These are phyloP conservation scores for Drosophila prosaltans DNA, from an alignment of 1,140 invertebrate genomes.

Conservation along the genomic window DNA sequence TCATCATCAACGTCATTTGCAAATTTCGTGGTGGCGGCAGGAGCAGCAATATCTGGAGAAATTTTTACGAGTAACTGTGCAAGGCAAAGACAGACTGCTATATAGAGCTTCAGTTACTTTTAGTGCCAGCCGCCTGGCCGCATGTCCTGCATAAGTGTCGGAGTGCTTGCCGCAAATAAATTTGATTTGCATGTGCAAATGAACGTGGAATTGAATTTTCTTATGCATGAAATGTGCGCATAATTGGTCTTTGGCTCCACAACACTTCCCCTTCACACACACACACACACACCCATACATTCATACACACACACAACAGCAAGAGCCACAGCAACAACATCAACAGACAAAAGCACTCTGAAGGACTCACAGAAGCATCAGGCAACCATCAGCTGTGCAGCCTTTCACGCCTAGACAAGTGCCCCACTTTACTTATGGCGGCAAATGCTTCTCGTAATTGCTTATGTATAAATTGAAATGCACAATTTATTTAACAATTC, in stretches of 20 bases:
- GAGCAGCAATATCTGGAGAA: constrained; percentile 17
- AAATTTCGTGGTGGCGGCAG: constrained; percentile 30
- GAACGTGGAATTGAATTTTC: constrained; percentile 82
- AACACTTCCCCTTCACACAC: constrained; percentile 13
- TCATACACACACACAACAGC: constrained; percentile 9
- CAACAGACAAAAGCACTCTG: constrained; percentile 32
- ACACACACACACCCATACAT: constrained; percentile 22
- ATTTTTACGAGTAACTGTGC: constrained; percentile 27
- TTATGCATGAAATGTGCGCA: constrained; percentile 81
- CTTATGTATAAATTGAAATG: constrained; percentile 54
- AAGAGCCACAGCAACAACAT: constrained; percentile 14
- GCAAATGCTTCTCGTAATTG: constrained; percentile 38
- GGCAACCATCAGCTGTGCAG: constrained; percentile 30
- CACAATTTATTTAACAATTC: constrained; percentile 30
- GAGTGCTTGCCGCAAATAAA: constrained; percentile 74
- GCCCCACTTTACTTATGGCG: constrained; percentile 24
- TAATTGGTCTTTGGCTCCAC: constrained; percentile 62
- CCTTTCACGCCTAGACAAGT: constrained; percentile 53
- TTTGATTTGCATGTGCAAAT: constrained; percentile 82
- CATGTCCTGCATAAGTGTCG: constrained; percentile 56
- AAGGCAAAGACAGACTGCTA: constrained; percentile 18
- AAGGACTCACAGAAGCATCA: constrained; percentile 31
- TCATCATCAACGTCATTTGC: constrained; percentile 58
- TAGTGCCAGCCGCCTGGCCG: constrained; percentile 28
- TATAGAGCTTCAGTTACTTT: constrained; percentile 52